Evolutionary conservation across 2,888 invertebrate genomes (phyloP), one percentile per base, ranked within the genome.

Genomic region (Sinohyriopsis cumingii): DNA sequence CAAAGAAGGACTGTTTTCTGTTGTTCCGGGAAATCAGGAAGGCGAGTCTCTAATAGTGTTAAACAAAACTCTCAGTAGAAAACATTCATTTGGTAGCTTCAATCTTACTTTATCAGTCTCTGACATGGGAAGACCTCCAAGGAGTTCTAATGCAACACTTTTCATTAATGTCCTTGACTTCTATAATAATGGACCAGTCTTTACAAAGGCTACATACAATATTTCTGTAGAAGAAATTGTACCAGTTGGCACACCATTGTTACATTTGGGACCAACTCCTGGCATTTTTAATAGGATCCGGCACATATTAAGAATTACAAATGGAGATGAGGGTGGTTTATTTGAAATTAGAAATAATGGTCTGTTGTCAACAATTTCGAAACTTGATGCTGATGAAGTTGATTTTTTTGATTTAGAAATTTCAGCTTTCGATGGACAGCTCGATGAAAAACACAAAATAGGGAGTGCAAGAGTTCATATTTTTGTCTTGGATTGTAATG

Each of bases 401-500:
- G 93, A 95, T 3, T 93, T 94, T 24, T 68, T 88, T n/a, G 73
- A 77, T 15, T 73, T 89, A 12, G 72, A 77, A 7, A 80, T 89
- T 19, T 75, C 75, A 59, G 87, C 87, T 5, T 77, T 80, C 24
- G 86, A 89, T 71, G 80, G 80, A 87, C 95, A 95, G 1, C 94
- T 95, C 87, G 93, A 93, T 0, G 95, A 95, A 3, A 93, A 94
- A 20, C 92, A 96, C 64, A 94, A 95, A 84, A 95, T 95, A 88
- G 95, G 95, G 6, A 95, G 96, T 91, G 82, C 89, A 18, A 82
- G 83, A 56, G 95, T 98, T 0, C 95, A 95, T 91, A 94, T 98
- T 65, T 93, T 94, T 84, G 94, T 98, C 5, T 91, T 95, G 67
- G 98, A 98, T 90, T 95, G 95, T 67, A 98, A 99, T 90, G 98